Conservation (phyloP, 2,888 invertebrate genomes). For the Habrosyne pyritoides region DNA sequence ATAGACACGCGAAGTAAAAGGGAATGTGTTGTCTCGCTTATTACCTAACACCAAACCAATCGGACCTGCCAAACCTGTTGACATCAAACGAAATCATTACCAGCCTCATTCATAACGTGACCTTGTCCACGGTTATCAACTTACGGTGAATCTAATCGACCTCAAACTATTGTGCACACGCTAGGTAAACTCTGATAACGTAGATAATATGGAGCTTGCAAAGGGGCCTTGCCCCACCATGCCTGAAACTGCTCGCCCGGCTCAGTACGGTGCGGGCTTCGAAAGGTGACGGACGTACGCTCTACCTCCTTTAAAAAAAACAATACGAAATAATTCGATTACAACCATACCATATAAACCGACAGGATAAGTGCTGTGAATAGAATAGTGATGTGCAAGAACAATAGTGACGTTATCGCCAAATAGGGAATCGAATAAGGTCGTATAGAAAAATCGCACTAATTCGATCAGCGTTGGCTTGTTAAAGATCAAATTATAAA, state of each 20-base stretch:
- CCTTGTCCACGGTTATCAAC: constrained; percentile 44
- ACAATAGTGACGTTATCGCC: constrained; percentile 43
- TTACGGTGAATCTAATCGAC: constrained; percentile 44
- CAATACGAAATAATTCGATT: background rate
- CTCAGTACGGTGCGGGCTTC: constrained; percentile 37
- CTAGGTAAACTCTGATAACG: constrained; percentile 56
- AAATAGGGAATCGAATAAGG: constrained; percentile 5
- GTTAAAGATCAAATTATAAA: constrained; percentile 14
- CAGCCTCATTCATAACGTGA: constrained; percentile 25
- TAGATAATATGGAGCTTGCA: constrained; percentile 37
- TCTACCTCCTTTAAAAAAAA: constrained; percentile 9
- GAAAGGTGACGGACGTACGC: constrained; percentile 26
- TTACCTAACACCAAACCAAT: background rate
- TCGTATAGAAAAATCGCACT: constrained; percentile 4
- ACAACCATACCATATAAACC: constrained; percentile 21
- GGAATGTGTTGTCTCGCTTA: no score
- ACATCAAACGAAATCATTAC: background rate
- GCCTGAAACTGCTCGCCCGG: constrained; percentile 13
- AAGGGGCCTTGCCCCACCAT: constrained; percentile 28
- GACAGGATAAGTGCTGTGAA: constrained; percentile 31
- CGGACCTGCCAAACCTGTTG: background rate
- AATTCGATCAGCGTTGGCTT: constrained; percentile 19
- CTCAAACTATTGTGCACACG: constrained; percentile 37
- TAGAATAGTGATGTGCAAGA: constrained; percentile 48
- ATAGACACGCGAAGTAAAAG: no score